phyloP scores from a whole-genome alignment of 2,888 invertebrate genomes.

The Nomada fucata region DNA sequence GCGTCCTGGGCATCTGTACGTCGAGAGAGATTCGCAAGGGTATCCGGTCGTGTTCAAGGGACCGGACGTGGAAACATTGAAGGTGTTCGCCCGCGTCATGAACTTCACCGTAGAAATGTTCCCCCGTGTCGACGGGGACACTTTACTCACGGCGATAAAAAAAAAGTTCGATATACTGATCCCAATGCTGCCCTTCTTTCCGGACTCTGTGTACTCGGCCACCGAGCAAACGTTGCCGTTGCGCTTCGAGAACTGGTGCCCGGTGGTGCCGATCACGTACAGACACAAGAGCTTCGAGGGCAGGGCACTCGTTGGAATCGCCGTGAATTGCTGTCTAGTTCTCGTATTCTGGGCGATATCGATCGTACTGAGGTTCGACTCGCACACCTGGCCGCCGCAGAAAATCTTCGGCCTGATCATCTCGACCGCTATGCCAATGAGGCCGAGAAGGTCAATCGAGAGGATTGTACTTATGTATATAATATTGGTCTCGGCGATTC shows the following conservation, averaged over 20 bases:
- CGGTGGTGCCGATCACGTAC: conserved; percentile 37
- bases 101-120: conserved; percentile 54
- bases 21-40: conserved; percentile 15
- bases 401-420: conserved; percentile 48
- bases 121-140: rapidly evolving
- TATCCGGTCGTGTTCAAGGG: conserved; percentile 5
- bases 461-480: conserved; percentile 5
- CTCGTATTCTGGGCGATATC: conserved; percentile 28
- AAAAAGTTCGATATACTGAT: conserved; percentile 35
- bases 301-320: not conserved
- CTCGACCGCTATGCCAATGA: not conserved
- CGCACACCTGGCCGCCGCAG: conserved; percentile 40
- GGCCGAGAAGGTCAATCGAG: not conserved
- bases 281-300: no score
- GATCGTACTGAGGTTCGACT: conserved; percentile 33
- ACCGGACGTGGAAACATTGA: conserved; percentile 27
- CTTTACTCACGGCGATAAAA: rapidly evolving
- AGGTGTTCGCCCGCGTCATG: conserved; percentile 23
- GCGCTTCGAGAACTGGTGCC: conserved; percentile 39
- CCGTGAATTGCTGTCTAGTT: not conserved
- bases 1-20: conserved; percentile 34
- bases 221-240: not conserved
- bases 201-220: rapidly evolving
- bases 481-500: conserved; percentile 11
- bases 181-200: not conserved